Conservation (phyloP, 2,888 invertebrate species). For the Synanthedon vespiformis region DNA sequence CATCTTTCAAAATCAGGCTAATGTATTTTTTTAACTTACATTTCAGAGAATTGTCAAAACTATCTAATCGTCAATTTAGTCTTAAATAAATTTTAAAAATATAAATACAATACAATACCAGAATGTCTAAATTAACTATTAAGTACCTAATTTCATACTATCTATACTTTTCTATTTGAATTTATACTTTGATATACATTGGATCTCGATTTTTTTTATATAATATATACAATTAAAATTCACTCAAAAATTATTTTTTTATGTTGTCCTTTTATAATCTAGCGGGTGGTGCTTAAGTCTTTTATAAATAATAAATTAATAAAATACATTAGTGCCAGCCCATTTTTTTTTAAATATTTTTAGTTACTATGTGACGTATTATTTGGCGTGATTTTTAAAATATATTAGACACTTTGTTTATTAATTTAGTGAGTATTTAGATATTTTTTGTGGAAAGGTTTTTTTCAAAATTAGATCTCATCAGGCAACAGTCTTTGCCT, state of each 20-base stretch:
- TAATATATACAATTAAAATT: constrained; percentile 28
- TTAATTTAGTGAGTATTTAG: constrained; percentile 39
- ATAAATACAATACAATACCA: no score
- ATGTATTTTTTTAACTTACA: no score
- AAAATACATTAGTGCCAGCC: constrained; percentile 39
- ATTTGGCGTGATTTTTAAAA: constrained; percentile 40
- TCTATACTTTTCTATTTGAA: constrained; percentile 7
- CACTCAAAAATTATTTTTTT: constrained; percentile 1
- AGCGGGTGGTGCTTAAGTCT: constrained; percentile 62
- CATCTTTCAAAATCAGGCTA: no score
- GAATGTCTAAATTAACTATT: neutral
- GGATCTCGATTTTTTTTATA: constrained; percentile 47
- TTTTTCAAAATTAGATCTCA: constrained; percentile 64
- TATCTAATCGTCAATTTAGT: no score
- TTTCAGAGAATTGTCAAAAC: no score
- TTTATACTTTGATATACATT: constrained; percentile 31
- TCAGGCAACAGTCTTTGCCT: constrained; percentile 43
- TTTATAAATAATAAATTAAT: constrained; percentile 23
- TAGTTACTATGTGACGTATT: constrained; percentile 33
- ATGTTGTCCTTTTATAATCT: constrained; percentile 2
- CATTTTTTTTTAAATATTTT: constrained; percentile 23
- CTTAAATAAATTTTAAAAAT: no score
- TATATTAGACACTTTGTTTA: constrained; percentile 26
- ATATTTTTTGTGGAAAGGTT: constrained; percentile 43
- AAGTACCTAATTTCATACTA: neutral